Evolutionary conservation across 2,113 vertebrate species (phyloP), one percentile per base, ranked within the genome.

Genomic region (Atractosteus spatula): DNA sequence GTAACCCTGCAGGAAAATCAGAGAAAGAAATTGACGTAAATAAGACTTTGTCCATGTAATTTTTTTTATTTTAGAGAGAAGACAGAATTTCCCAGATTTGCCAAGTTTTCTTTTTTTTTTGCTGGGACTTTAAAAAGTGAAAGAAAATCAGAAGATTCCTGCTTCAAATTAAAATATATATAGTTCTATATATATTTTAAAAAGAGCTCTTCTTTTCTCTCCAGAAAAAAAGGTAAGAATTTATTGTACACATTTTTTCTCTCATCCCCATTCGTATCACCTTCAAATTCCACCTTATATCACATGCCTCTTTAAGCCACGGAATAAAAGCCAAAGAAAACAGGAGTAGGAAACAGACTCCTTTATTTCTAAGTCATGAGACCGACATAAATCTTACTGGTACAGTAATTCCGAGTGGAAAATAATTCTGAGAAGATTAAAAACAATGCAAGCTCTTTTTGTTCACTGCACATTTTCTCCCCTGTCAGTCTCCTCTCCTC

Each of bases 331-430:
- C 80, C 81, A 86, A 86, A 77, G 79, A 78, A 80, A 87, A 83
- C 72, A 79, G 72, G 76, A 71, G 76, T 29, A 54, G 74, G 78
- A 85, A 85, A 80, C 77, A 84, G 80, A 85, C 66, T 64, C 67
- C 72, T 87, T 76, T 82, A 86, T 84, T 82, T 83, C 82, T 84
- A 75, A 80, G 87, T 90, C 89, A 91, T 87, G 83, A 80, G 90
- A 92, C 89, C 78, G 71, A 74, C 82, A 81, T 88, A 87, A 87
- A 88, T 87, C 84, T 80, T 66, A 77, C 74, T 79, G 78, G 72
- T 71, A 68, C 51, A 63, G 66, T 82, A 74, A 72, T 63, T 73
- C 76, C 75, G 70, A 75, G 68, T 74, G 80, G 74, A 74, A 71
- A 80, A 68, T 74, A 80, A 81, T 59, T 69, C 75, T 75, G 70